A percentile compares a stretch with the other conserved stretches of the same genome.
These are phyloP conservation scores for Ophion obscuratus DNA, from an alignment of 2,888 invertebrate species.

Conservation along the genomic window DNA sequence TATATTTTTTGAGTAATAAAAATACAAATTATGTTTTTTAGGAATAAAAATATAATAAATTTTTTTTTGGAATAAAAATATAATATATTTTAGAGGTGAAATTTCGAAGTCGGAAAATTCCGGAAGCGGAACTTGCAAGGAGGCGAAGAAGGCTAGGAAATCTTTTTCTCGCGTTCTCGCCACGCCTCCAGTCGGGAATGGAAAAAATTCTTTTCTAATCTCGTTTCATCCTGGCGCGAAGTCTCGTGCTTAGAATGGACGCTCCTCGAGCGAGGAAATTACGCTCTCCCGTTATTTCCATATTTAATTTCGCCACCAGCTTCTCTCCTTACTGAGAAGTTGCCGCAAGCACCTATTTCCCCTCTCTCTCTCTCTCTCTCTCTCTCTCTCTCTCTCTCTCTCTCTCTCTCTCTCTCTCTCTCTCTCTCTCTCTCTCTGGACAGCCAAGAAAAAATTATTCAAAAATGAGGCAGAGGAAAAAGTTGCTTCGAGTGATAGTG, in stretches of 20 bases:
- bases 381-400: neutral
- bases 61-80: no score
- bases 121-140: no score
- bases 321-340: conserved; percentile 26
- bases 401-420: neutral
- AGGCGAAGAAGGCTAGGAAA: no score
- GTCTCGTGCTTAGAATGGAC: conserved; percentile 25
- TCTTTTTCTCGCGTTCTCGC: neutral
- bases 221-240: conserved; percentile 31
- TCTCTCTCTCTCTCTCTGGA: neutral
- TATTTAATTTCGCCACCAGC: conserved; percentile 56
- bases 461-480: neutral
- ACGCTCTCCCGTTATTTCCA: conserved; percentile 66
- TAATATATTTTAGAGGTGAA: no score
- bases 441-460: neutral
- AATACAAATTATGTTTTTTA: no score
- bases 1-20: no score
- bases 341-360: neutral
- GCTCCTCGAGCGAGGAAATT: conserved; percentile 50
- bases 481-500: neutral
- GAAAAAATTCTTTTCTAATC: conserved; percentile 33
- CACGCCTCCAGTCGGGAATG: neutral
- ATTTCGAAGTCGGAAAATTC: no score
- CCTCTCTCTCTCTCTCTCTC: neutral
- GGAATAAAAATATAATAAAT: no score